These are phyloP conservation scores for Zelleria hepariella DNA, from an alignment of 2,888 invertebrate species.

Conservation along the genomic window DNA sequence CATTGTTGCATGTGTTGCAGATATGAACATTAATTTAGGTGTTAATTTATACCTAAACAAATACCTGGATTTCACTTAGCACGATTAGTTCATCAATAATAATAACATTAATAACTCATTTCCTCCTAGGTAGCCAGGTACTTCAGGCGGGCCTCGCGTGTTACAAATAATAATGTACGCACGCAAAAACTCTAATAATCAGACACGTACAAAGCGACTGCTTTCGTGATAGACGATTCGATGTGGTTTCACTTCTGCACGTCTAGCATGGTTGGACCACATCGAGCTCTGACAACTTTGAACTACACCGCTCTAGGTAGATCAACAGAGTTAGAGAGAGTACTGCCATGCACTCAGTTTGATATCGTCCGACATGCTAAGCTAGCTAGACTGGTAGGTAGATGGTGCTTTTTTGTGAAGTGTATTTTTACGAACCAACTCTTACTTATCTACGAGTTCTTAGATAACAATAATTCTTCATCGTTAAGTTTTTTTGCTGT, in stretches of 20 bases:
- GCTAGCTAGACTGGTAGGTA: too few relatives aligned
- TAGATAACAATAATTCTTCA: neutral
- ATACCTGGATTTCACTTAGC: slow-evolving; percentile 3
- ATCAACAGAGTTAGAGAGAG: too few relatives aligned
- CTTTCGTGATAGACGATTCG: slow-evolving; percentile 58
- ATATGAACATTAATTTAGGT: too few relatives aligned
- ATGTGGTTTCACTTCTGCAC: slow-evolving; percentile 67
- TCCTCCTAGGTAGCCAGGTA: slow-evolving; percentile 1
- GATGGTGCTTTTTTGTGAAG: slow-evolving; percentile 27
- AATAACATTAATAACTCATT: slow-evolving; percentile 6
- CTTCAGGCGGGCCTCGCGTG: slow-evolving; percentile 6
- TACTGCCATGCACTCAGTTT: too few relatives aligned
- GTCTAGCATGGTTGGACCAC: too few relatives aligned
- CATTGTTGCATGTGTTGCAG: neutral
- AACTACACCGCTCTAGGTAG: too few relatives aligned
- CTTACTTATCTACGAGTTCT: slow-evolving; percentile 6
- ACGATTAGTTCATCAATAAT: slow-evolving; percentile 4
- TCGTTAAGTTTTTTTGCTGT: neutral
- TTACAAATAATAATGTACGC: slow-evolving; percentile 41
- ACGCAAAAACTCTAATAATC: slow-evolving; percentile 43
- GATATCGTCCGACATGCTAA: too few relatives aligned
- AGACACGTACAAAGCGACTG: slow-evolving; percentile 39
- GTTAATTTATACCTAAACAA: neutral
- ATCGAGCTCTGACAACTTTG: too few relatives aligned
- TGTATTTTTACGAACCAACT: slow-evolving; percentile 5